Evolutionary conservation across 2,888 invertebrate species (phyloP).

Genomic region (Apocheima hispidaria): DNA sequence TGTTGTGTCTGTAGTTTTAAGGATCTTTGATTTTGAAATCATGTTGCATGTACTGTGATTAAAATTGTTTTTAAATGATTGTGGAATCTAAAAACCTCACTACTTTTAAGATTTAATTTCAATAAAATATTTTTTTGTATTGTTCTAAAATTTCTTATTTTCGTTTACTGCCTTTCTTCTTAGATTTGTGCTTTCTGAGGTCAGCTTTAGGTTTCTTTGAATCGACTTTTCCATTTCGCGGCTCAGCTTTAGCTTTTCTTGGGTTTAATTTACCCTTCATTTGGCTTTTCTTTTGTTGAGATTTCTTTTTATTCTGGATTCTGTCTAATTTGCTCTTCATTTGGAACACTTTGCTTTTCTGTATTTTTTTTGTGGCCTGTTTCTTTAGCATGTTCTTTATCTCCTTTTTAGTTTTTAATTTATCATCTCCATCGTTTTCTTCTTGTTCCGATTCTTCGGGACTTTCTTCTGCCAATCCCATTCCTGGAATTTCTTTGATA

Average conservation of each 20-base stretch:
- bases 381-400: constrained; percentile 89
- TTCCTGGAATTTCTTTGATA: constrained; percentile 66
- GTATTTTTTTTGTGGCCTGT: constrained; percentile 90
- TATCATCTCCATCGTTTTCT: constrained; percentile 57
- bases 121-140: background rate
- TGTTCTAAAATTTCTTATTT: constrained; percentile 62
- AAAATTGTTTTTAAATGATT: constrained; percentile 15
- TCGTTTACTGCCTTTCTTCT: constrained; percentile 58
- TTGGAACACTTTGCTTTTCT: constrained; percentile 92
- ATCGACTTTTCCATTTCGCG: constrained; percentile 45
- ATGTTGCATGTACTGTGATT: constrained; percentile 3
- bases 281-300: constrained; percentile 74
- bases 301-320: constrained; percentile 89
- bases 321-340: constrained; percentile 90
- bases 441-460: constrained; percentile 61
- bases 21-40: constrained; percentile 12
- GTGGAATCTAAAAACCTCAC: constrained; percentile 29
- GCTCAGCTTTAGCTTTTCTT: constrained; percentile 55
- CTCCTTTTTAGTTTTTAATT: constrained; percentile 87
- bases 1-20: background rate
- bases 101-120: constrained; percentile 25
- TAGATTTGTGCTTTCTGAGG: constrained; percentile 51
- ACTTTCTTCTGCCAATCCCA: constrained; percentile 70
- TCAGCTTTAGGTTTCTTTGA: constrained; percentile 47
- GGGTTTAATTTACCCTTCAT: constrained; percentile 56